Evolutionary conservation across 2,113 vertebrate species (phyloP).

Genomic region (Chloebia gouldiae): DNA sequence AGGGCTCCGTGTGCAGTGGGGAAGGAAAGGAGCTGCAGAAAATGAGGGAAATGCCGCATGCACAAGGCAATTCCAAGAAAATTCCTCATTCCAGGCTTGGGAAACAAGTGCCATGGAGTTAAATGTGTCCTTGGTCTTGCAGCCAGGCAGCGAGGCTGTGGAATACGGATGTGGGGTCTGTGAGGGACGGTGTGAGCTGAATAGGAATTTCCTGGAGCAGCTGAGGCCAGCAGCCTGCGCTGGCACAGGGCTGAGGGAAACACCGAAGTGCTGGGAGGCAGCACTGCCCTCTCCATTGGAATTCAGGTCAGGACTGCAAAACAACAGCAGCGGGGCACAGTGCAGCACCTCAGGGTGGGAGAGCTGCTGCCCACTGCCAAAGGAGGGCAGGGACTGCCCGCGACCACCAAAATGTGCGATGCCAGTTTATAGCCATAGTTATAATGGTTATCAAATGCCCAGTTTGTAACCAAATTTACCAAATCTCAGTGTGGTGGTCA

Average conservation of each 20-base stretch:
- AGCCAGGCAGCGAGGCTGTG: neutral
- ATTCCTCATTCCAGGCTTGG: neutral
- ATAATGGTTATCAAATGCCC: neutral
- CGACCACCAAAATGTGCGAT: fast-evolving
- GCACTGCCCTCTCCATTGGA: neutral
- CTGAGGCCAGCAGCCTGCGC: neutral
- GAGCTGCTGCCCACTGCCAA: fast-evolving
- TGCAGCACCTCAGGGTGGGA: fast-evolving
- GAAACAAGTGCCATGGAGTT: neutral
- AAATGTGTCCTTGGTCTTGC: neutral
- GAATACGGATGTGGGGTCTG: fast-evolving
- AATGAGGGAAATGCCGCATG: fast-evolving
- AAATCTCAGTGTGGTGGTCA: neutral
- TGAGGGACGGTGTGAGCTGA: neutral
- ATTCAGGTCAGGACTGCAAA: neutral
- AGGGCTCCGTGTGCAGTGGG: neutral
- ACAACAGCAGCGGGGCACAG: fast-evolving
- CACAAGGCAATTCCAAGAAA: neutral
- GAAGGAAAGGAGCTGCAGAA: neutral
- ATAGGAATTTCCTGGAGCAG: neutral
- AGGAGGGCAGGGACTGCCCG: neutral
- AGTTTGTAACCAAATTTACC: neutral
- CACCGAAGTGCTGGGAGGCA: fast-evolving
- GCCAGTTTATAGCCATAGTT: fast-evolving
- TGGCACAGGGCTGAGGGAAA: neutral